phyloP scores from a whole-genome alignment of 2,888 invertebrate species.

The Acanthosepion lycidas region DNA sequence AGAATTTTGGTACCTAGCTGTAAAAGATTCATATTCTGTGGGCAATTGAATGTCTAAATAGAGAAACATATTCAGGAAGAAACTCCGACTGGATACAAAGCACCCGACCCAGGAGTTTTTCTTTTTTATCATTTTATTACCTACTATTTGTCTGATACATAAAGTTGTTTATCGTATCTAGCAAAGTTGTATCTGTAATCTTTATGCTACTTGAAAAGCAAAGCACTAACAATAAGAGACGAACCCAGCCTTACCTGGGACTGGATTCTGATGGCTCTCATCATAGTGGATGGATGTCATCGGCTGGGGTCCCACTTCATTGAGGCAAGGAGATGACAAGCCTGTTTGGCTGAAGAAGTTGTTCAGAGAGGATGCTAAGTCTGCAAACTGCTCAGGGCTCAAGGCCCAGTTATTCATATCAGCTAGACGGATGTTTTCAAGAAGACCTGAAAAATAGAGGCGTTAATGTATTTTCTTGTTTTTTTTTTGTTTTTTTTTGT shows the following conservation, averaged over 20 bases:
- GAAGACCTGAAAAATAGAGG: constrained; percentile 64
- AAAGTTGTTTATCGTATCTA: too few relatives aligned
- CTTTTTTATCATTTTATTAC: too few relatives aligned
- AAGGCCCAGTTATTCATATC: constrained; percentile 71
- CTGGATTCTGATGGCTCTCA: constrained; percentile 45
- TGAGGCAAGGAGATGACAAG: constrained; percentile 50
- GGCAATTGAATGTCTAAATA: too few relatives aligned
- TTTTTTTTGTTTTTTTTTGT: background rate
- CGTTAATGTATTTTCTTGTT: background rate
- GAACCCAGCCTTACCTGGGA: constrained; percentile 44
- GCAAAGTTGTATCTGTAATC: background rate
- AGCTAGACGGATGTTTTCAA: constrained; percentile 72
- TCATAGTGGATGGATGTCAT: constrained; percentile 45
- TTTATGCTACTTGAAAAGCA: background rate
- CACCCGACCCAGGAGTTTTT: too few relatives aligned
- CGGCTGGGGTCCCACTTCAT: constrained; percentile 42
- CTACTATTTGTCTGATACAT: too few relatives aligned
- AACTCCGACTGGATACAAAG: too few relatives aligned
- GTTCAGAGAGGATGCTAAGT: constrained; percentile 73
- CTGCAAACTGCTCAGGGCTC: constrained; percentile 72
- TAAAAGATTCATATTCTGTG: too few relatives aligned
- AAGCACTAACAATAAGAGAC: constrained; percentile 33
- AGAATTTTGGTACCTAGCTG: too few relatives aligned
- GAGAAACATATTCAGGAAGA: too few relatives aligned
- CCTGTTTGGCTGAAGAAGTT: constrained; percentile 71